Conservation (phyloP, 2,113 vertebrate species). For the Pantherophis guttatus region DNA sequence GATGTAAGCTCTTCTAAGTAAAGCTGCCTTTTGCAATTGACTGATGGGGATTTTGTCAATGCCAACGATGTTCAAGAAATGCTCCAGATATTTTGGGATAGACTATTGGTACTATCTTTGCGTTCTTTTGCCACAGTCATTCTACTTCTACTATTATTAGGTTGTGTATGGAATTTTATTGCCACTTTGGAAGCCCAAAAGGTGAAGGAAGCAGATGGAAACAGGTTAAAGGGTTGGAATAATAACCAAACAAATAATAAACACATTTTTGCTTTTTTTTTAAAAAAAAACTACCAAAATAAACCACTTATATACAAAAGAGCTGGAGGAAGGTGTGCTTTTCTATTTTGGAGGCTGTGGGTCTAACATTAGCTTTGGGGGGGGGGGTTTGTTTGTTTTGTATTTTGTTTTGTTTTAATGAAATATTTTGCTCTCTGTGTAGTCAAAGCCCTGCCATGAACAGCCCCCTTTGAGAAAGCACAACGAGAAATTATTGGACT, state of each 20-base stretch:
- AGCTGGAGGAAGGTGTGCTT: background rate
- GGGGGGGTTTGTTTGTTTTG: background rate
- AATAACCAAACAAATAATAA: background rate
- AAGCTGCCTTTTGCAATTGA: background rate
- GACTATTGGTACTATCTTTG: background rate
- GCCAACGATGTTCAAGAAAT: background rate
- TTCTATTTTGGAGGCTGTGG: background rate
- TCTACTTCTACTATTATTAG: background rate
- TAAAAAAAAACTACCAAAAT: background rate
- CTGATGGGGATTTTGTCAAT: background rate
- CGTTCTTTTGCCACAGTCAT: background rate
- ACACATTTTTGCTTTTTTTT: background rate
- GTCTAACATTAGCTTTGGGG: background rate
- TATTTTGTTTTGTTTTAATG: background rate
- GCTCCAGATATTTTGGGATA: background rate
- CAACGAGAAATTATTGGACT: too few species aligned
- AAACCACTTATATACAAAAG: background rate
- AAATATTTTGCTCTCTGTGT: background rate
- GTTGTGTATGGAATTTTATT: background rate
- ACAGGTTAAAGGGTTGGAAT: background rate
- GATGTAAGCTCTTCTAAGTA: background rate
- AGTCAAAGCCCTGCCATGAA: background rate
- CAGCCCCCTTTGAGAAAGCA: too few species aligned
- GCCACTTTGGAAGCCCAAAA: background rate
- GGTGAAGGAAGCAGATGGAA: background rate